Base-by-base conservation (phyloP, 2,113 vertebrate species). In the Salvelinus alpinus region DNA sequence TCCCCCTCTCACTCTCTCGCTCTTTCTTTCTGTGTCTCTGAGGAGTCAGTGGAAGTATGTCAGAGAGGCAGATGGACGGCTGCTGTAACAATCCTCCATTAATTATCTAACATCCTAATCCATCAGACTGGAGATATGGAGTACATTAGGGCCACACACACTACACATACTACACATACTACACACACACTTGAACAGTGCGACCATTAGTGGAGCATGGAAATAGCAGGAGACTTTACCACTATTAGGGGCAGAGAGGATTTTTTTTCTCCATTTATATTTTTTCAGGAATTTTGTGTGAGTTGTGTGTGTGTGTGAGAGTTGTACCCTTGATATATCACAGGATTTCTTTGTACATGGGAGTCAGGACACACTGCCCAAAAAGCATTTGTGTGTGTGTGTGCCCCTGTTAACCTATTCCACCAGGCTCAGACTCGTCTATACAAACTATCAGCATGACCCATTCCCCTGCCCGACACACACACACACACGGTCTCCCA, bases 61-160 rank as follows among this genome's bases (percentile, higher is more conserved):
- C 92, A 92, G 80, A 71, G 75, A 85, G 88, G 90, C 91, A 92
- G 92, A 93, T 91, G 90, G 90, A 89, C 80, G 84, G 85, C 51
- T 54, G 84, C 86, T 80, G 31, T 34, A 34, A 34, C 31, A 34
- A 34, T 34, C 31, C 31, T 34, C 31, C 31, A 6, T 91, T 91
- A 92, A 92, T 91, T 92, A 91, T 91, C 88, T 89, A 89, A 88
- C 87, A 89, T 90, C 87, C 89, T 91, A 90, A 92, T 92, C 89
- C 87, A 90, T 91, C 88, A 91, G 88, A 86, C 83, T 82, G 82
- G 88, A 83, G 89, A 90, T 90, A 92, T 89, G 88, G 86, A 92
- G 90, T 91, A 83, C 86, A 92, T 92, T 90, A 91, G 85, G 80
- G 66, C 34, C 76, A 78, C 73, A 81, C 57, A 73, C 60, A 73